Conservation (phyloP, 2,113 vertebrate species). For the Polypterus senegalus region DNA sequence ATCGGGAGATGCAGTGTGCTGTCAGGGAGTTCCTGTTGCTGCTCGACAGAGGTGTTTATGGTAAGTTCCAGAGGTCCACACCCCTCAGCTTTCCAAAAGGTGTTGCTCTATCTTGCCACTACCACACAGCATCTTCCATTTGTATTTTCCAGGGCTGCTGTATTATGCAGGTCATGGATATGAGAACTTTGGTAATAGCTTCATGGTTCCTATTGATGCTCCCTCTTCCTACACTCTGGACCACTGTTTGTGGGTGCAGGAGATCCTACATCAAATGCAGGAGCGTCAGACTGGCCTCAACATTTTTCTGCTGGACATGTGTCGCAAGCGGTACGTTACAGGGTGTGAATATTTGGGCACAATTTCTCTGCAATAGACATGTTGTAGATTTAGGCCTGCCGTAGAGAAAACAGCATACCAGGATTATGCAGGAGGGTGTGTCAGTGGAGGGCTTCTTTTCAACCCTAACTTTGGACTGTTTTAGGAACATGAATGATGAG, state of each 20-base stretch:
- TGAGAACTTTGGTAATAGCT: slow-evolving; percentile 78
- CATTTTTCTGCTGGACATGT: slow-evolving; percentile 76
- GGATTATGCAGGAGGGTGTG: neutral
- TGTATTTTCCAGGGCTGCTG: slow-evolving; percentile 49
- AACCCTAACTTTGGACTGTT: neutral
- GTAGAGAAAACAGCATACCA: neutral
- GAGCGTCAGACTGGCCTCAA: slow-evolving; percentile 63
- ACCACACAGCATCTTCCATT: too few species aligned
- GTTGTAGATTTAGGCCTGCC: too few species aligned
- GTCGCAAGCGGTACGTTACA: slow-evolving; percentile 58
- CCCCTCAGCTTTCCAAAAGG: too few species aligned
- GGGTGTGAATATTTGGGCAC: too few species aligned
- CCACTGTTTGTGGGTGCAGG: slow-evolving; percentile 69
- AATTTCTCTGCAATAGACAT: too few species aligned
- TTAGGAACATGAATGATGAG: slow-evolving; percentile 63
- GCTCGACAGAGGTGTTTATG: slow-evolving; percentile 67
- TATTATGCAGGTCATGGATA: slow-evolving; percentile 75
- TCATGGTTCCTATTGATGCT: slow-evolving; percentile 72
- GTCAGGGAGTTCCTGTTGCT: slow-evolving; percentile 68
- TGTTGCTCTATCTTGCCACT: too few species aligned
- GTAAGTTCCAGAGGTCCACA: slow-evolving; percentile 24
- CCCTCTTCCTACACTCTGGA: slow-evolving; percentile 58
- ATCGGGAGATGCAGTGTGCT: slow-evolving; percentile 68
- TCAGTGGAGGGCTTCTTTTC: too few species aligned
- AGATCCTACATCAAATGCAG: slow-evolving; percentile 66